phyloP scores from a whole-genome alignment of 2,113 vertebrate genomes.

The Alosa alosa region DNA sequence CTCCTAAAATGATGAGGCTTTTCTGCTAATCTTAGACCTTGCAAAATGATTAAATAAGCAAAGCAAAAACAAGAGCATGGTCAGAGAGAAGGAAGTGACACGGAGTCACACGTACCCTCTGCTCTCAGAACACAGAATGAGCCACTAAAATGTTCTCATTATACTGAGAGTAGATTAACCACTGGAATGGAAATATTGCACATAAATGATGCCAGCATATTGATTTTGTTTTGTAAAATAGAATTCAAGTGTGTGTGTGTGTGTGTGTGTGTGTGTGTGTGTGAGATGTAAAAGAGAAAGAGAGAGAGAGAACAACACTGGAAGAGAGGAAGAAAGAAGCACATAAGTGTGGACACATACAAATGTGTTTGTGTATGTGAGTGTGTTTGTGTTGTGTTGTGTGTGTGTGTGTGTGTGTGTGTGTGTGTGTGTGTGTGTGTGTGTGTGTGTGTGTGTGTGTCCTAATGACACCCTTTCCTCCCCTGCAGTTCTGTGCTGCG shows the following conservation, averaged over 20 bases:
- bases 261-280: too few relatives aligned
- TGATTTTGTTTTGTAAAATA: neutral
- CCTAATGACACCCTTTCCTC: neutral
- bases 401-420: neutral
- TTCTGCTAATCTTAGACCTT: constrained; percentile 52
- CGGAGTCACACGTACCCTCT: neutral
- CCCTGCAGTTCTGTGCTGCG: neutral
- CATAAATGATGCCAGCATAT: neutral
- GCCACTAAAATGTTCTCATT: neutral
- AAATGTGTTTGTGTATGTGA: neutral
- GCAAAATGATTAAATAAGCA: neutral
- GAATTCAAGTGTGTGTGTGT: neutral
- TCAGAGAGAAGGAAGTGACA: neutral
- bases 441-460: neutral
- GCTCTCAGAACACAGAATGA: neutral
- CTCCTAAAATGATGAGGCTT: constrained; percentile 65
- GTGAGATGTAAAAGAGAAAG: neutral
- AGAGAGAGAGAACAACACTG: neutral
- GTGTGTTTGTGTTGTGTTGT: neutral
- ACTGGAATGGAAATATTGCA: neutral
- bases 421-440: neutral
- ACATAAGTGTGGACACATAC: neutral
- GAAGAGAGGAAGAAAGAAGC: neutral
- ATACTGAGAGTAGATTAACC: neutral
- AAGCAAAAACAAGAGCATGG: neutral